Conservation (phyloP, 2,888 invertebrate species). For the Tyria jacobaeae region DNA sequence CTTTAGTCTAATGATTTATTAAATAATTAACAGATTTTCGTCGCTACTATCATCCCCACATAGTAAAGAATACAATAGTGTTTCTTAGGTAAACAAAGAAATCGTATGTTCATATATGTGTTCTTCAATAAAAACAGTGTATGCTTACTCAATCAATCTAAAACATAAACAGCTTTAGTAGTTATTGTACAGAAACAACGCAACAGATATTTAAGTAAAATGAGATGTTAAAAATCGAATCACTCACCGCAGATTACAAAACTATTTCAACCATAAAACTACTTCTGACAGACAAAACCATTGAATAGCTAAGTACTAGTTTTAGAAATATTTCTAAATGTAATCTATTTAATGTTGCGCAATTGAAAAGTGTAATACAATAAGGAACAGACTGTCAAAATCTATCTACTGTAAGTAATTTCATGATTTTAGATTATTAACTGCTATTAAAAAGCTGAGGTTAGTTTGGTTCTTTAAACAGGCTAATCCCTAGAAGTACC, state of each 20-base stretch:
- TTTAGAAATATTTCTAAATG: slow-evolving; percentile 21
- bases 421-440: not conserved
- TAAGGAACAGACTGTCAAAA: slow-evolving; percentile 27
- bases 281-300: slow-evolving; percentile 26
- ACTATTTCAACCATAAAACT: slow-evolving; percentile 20
- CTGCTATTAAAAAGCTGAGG: too few relatives aligned
- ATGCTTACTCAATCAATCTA: too few relatives aligned
- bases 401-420: not conserved
- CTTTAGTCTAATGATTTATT: too few relatives aligned
- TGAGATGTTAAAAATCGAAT: slow-evolving; percentile 16
- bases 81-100: not conserved
- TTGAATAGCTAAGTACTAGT: slow-evolving; percentile 32
- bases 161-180: not conserved
- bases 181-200: slow-evolving; percentile 15
- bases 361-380: slow-evolving; percentile 30
- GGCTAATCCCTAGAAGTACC: too few relatives aligned
- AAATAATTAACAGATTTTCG: too few relatives aligned
- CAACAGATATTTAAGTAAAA: slow-evolving; percentile 10
- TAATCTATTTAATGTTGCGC: slow-evolving; percentile 33
- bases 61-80: not conserved
- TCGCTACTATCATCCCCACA: too few relatives aligned
- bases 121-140: not conserved
- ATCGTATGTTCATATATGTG: too few relatives aligned
- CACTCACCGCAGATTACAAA: slow-evolving; percentile 27
- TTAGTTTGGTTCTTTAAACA: too few relatives aligned